These are phyloP conservation scores for Zootoca vivipara DNA, from an alignment of 2,113 vertebrate genomes.

Conservation along the genomic window DNA sequence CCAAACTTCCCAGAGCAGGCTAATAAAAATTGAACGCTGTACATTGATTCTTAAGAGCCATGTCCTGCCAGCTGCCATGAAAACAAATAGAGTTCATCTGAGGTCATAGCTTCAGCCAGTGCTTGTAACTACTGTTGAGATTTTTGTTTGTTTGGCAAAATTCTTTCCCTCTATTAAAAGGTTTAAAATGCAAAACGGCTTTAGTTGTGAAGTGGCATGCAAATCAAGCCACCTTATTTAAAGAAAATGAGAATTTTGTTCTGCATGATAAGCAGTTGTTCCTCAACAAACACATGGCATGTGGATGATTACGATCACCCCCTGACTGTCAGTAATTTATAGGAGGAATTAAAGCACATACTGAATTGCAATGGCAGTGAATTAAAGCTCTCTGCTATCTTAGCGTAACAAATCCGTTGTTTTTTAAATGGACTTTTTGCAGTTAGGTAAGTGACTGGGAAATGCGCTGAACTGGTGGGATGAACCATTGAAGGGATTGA, in stretches of 20 bases:
- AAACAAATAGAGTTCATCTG: conserved; percentile 54
- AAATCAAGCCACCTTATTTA: background rate
- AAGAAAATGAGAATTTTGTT: background rate
- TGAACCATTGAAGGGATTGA: no score
- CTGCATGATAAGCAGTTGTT: background rate
- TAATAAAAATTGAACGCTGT: conserved; percentile 49
- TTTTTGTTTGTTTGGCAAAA: background rate
- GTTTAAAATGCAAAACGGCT: background rate
- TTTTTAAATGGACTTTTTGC: no score
- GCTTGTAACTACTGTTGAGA: conserved; percentile 11
- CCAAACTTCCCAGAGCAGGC: conserved; percentile 42
- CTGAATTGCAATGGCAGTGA: no score
- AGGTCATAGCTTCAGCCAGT: conserved; percentile 35
- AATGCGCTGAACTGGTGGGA: no score
- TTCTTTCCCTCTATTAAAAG: conserved; percentile 25
- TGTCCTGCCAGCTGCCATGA: conserved; percentile 46
- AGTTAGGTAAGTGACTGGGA: no score
- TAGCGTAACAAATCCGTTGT: no score
- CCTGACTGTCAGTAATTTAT: no score
- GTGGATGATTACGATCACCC: background rate
- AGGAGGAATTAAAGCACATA: no score
- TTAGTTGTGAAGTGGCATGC: background rate
- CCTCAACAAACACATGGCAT: background rate
- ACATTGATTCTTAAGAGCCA: conserved; percentile 52
- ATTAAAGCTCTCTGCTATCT: no score